These are phyloP conservation scores for Anastrepha ludens DNA, from an alignment of 1,140 invertebrate species.

Conservation along the genomic window DNA sequence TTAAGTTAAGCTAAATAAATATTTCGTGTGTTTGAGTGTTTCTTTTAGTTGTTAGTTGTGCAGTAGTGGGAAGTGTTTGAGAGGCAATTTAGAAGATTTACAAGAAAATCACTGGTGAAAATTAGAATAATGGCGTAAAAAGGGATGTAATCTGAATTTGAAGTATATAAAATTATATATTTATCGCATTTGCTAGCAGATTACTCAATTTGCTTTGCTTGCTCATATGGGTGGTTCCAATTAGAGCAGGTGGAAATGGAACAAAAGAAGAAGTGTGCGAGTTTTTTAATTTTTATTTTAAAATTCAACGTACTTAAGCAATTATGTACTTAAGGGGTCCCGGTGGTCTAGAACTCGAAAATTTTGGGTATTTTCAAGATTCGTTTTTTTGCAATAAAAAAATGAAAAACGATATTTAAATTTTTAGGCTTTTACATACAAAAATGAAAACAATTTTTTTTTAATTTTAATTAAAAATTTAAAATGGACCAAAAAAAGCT, in stretches of 20 bases:
- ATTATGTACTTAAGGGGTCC: neutral
- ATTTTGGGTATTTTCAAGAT: no score
- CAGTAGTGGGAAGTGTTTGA: neutral
- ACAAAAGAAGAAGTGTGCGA: no score
- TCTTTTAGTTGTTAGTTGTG: neutral
- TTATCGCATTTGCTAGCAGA: neutral
- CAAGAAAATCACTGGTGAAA: neutral
- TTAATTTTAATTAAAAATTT: neutral
- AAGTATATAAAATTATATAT: neutral
- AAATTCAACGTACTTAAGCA: neutral
- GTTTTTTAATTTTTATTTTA: no score
- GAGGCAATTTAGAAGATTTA: neutral
- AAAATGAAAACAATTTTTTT: no score
- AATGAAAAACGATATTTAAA: no score
- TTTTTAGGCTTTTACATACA: no score
- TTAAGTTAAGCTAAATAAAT: slow-evolving; percentile 10
- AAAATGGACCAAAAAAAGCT: neutral
- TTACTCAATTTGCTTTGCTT: neutral
- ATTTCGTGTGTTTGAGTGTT: neutral
- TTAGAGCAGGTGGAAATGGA: no score
- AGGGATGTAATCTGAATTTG: neutral
- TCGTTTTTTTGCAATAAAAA: no score
- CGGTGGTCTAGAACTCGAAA: no score
- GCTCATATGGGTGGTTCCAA: no score
- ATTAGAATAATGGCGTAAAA: neutral